These are phyloP conservation scores for Palaemon carinicauda DNA, from an alignment of 1,140 invertebrate species.

Conservation along the genomic window DNA sequence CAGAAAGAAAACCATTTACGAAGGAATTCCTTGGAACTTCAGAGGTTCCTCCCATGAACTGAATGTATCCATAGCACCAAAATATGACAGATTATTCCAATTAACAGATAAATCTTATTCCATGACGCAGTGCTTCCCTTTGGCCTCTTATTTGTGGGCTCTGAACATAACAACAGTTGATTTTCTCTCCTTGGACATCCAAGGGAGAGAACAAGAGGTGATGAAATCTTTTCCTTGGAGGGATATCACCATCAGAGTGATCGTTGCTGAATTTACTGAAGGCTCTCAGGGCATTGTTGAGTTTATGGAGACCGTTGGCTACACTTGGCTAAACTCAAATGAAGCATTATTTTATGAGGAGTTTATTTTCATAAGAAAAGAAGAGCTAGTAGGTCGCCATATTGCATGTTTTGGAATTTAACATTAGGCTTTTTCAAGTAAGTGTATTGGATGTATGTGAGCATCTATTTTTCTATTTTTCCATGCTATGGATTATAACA, in stretches of 20 bases:
- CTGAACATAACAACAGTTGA: constrained; percentile 76
- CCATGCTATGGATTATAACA: too few species aligned
- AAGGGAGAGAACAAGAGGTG: constrained; percentile 70
- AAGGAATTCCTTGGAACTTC: background rate
- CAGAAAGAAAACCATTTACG: background rate
- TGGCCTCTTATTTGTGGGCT: constrained; percentile 79
- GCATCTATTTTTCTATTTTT: too few species aligned
- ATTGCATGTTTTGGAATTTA: too few species aligned
- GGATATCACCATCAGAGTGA: constrained; percentile 16
- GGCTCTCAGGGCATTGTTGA: too few species aligned
- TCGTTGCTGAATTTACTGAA: background rate
- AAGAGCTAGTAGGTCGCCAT: too few species aligned
- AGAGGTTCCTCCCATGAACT: constrained; percentile 15
- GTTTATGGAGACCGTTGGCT: too few species aligned
- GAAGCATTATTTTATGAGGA: too few species aligned
- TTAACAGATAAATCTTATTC: background rate
- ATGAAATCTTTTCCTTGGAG: constrained; percentile 27
- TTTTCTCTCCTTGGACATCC: constrained; percentile 76
- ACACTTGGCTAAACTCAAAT: too few species aligned
- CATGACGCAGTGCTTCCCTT: constrained; percentile 80
- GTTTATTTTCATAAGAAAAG: too few species aligned
- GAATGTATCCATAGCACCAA: background rate
- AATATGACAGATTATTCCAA: background rate
- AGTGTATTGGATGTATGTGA: too few species aligned
- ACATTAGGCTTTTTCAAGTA: too few species aligned